Conservation (phyloP, 2,113 vertebrate species). For the Elaphurus davidianus region DNA sequence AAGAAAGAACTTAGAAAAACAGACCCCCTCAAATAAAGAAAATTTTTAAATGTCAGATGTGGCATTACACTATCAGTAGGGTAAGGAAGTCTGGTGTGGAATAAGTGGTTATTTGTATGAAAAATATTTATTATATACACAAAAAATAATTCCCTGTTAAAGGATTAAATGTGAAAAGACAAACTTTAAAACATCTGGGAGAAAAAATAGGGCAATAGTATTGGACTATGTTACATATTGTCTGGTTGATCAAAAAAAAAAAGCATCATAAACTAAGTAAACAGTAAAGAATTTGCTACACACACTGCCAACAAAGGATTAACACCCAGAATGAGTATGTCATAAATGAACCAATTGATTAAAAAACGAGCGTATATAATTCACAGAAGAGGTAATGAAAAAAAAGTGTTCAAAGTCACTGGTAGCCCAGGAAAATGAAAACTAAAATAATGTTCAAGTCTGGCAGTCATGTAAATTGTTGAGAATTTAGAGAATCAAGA, state of each 20-base stretch:
- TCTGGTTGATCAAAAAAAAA: background rate
- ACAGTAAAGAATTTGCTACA: background rate
- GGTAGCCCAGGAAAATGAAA: background rate
- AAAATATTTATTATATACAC: background rate
- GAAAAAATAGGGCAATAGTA: background rate
- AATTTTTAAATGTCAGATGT: background rate
- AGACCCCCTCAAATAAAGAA: background rate
- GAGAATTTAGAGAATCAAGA: background rate
- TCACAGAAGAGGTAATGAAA: background rate
- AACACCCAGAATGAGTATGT: background rate
- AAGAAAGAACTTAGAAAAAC: background rate
- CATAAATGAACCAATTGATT: background rate
- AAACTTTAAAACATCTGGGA: background rate
- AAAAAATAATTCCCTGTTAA: background rate
- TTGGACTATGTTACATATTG: background rate
- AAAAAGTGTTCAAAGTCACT: background rate
- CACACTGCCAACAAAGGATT: background rate
- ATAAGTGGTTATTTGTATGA: background rate
- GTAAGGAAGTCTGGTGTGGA: background rate
- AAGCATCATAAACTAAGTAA: background rate
- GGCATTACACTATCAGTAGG: background rate
- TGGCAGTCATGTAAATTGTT: background rate
- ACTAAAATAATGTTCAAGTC: background rate
- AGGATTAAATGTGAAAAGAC: background rate
- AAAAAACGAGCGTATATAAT: background rate